Conservation (phyloP, 2,113 vertebrate species). For the Sardina pilchardus region DNA sequence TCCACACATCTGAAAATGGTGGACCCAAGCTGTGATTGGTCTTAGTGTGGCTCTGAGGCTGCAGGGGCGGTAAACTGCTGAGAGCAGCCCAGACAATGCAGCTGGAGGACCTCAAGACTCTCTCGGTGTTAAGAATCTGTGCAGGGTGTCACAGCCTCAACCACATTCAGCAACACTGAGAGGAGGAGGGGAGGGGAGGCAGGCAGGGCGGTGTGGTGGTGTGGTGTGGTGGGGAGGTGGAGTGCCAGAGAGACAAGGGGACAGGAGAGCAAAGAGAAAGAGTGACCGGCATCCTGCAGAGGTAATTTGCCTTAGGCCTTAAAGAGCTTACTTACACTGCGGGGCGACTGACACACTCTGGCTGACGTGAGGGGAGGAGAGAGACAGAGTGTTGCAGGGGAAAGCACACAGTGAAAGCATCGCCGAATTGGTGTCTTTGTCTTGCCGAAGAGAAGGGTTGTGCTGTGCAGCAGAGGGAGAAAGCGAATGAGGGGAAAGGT, state of each 20-base stretch:
- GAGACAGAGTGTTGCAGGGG: not conserved
- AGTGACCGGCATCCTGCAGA: slow-evolving; percentile 47
- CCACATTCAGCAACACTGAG: not conserved
- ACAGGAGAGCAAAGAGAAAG: not conserved
- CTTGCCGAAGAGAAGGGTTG: slow-evolving; percentile 46
- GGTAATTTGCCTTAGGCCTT: slow-evolving; percentile 65
- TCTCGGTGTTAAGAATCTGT: not conserved
- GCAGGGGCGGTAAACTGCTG: not conserved
- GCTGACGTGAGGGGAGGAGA: slow-evolving; percentile 45
- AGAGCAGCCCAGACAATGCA: not conserved
- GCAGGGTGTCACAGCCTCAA: not conserved
- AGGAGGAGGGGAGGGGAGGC: slow-evolving; percentile 33
- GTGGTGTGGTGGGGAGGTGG: not conserved
- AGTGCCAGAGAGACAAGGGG: slow-evolving; percentile 4
- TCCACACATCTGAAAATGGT: not conserved
- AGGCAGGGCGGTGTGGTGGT: slow-evolving; percentile 23
- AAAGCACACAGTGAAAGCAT: slow-evolving; percentile 21
- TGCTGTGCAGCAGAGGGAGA: slow-evolving; percentile 48
- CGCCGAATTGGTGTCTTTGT: slow-evolving; percentile 43
- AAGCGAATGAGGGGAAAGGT: not conserved
- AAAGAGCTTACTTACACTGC: slow-evolving; percentile 57
- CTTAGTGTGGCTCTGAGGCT: not conserved
- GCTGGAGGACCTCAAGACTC: slow-evolving; percentile 5
- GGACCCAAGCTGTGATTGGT: not conserved
- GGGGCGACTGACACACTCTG: slow-evolving; percentile 49